Conservation (phyloP, 2,888 invertebrate species). For the Cantharis nigra region DNA sequence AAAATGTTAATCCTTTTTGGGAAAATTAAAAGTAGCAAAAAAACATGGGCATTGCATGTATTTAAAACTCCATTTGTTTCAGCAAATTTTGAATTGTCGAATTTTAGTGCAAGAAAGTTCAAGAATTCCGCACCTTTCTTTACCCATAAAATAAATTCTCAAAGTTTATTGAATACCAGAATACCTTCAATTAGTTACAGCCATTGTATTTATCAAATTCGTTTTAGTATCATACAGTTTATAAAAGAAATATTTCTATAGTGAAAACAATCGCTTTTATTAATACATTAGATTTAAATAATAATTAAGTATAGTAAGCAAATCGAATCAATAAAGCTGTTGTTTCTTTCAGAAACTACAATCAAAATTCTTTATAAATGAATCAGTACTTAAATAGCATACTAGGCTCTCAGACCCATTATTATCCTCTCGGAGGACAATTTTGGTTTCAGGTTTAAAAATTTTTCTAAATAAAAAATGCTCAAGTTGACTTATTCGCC, state of each 20-base stretch:
- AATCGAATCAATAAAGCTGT: neutral
- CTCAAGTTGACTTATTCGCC: too few relatives aligned
- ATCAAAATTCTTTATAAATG: neutral
- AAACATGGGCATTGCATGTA: too few relatives aligned
- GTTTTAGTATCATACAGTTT: neutral
- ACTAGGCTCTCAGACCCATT: neutral
- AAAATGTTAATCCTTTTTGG: constrained; percentile 23
- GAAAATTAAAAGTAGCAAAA: neutral
- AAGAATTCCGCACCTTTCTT: neutral
- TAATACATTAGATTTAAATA: neutral
- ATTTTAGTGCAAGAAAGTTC: neutral
- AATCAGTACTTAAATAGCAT: neutral
- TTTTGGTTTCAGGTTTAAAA: neutral
- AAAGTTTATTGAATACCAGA: neutral
- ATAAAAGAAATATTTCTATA: neutral
- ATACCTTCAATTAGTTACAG: neutral
- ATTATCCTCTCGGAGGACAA: neutral
- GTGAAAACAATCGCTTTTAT: neutral
- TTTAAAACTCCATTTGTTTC: too few relatives aligned
- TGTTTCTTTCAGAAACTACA: neutral
- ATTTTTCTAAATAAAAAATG: too few relatives aligned
- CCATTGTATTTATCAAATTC: neutral
- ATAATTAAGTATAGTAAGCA: neutral
- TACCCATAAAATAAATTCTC: neutral
- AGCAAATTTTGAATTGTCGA: too few relatives aligned